Evolutionary conservation across 2,888 invertebrate genomes (phyloP).

Genomic region (Drosophila paramelanica): DNA sequence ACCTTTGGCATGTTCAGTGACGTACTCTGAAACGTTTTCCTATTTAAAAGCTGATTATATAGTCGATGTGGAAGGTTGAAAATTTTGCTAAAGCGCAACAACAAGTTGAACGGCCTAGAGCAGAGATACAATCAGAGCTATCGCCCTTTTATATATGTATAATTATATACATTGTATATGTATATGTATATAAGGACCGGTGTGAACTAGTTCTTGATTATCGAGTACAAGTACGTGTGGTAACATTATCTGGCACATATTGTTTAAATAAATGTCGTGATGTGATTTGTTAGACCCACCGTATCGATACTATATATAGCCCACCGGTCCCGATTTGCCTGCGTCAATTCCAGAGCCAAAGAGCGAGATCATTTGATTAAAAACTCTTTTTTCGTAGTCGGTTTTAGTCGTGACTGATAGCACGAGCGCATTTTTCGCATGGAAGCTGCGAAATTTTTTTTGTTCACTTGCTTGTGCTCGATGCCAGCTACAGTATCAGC

Average conservation of each 20-base stretch:
- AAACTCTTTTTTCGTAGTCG: slow-evolving; percentile 40
- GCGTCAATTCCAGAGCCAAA: slow-evolving; percentile 52
- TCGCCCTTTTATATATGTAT: not conserved
- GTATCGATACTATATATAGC: slow-evolving; percentile 20
- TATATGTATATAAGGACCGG: not conserved
- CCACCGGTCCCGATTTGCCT: slow-evolving; percentile 14
- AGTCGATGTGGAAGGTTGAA: not conserved
- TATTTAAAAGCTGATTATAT: slow-evolving; percentile 2
- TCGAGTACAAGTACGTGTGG: slow-evolving; percentile 1
- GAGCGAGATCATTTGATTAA: slow-evolving; percentile 53
- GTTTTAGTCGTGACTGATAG: slow-evolving; percentile 47
- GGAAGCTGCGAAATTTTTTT: slow-evolving; percentile 13
- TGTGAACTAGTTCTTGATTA: slow-evolving; percentile 11
- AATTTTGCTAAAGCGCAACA: not conserved
- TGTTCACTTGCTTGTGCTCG: not conserved
- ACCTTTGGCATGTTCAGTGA: slow-evolving; percentile 7
- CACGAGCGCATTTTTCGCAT: slow-evolving; percentile 19
- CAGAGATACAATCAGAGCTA: not conserved
- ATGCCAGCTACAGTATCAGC: not conserved
- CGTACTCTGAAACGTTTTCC: slow-evolving; percentile 12
- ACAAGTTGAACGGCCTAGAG: slow-evolving; percentile 15
- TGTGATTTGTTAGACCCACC: slow-evolving; percentile 40
- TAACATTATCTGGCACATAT: slow-evolving; percentile 15
- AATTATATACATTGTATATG: not conserved
- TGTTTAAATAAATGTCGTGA: slow-evolving; percentile 41